Base-by-base conservation (phyloP, 2,888 invertebrate genomes). In the Cecidostiba fungosa region DNA sequence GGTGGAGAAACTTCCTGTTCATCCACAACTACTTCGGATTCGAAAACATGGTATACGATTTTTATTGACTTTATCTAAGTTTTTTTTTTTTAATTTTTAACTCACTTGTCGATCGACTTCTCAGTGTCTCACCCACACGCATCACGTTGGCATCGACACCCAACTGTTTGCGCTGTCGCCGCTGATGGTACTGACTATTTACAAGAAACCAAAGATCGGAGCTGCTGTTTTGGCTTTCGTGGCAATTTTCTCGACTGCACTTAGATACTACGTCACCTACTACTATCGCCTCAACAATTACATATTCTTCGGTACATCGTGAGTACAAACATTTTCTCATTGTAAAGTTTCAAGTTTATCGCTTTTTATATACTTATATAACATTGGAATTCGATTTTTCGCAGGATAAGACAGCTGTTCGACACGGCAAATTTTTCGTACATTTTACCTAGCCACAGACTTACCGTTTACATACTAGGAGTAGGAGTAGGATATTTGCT, bases 1-100 rank as follows among this genome's bases (percentile, higher is more conserved):
- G 96, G 96, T 96, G 96, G 96, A 94, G 95, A 89, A 96, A 96
- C 90, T 93, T 96, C 87, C 92, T 96, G 0, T 96, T 96, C 88
- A 96, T 96, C 82, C 96, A 96, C 90, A 96, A 96, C 91, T 96
- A 96, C 90, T 96, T 95, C 90, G 96, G 96, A 66, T 96, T 96
- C 89, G 95, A 95, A 89, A 95, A 96, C 89, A 96, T 96, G 96
- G 96, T 95, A 93, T 78, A 66, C 12, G 16, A 12, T 23, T 14
- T 43, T 43, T 12, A 10, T 43, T 10, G 12, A 12, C 29, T 29
- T 26, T 66, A 0, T 14, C 29, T 5, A n/a, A n/a, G 36, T 77
- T 43, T 54, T 19, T n/a, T n/a, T n/a, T 4, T 54, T 54, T 16
- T 4, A 54, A 54, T 43, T 43, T 10, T 0, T 43, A 43, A 43